Conservation (phyloP, 2,113 vertebrate species). For the Phodopus roborovskii region DNA sequence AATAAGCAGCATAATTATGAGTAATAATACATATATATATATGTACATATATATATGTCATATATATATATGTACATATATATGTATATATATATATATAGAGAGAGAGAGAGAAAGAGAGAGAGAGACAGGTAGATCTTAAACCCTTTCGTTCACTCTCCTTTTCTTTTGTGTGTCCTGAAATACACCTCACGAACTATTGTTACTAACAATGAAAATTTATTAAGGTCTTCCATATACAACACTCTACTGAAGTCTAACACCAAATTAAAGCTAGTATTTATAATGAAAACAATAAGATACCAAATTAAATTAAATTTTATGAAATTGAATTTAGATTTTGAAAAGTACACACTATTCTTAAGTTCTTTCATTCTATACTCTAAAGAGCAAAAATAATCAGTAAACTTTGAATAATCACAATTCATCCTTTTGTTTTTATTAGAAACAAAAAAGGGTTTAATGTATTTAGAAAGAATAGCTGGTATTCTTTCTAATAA, state of each 20-base stretch:
- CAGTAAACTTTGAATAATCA: not conserved
- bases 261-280: not conserved
- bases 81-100: not conserved
- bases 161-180: not conserved
- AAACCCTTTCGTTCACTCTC: not conserved
- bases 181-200: not conserved
- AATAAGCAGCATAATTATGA: not conserved
- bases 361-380: slow-evolving; percentile 4
- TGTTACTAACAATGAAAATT: not conserved
- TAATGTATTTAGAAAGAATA: not conserved
- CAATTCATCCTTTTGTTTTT: not conserved
- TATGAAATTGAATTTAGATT: not conserved
- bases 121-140: not conserved
- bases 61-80: not conserved
- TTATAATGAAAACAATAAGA: slow-evolving; percentile 24
- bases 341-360: not conserved
- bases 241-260: not conserved
- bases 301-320: not conserved
- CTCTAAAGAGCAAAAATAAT: not conserved
- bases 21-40: not conserved
- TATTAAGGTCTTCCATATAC: not conserved
- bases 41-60: not conserved
- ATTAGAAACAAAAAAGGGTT: not conserved
- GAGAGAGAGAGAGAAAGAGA: too few relatives aligned
- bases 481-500: not conserved